phyloP scores from a whole-genome alignment of 2,888 invertebrate species.

The Gymnoscelis rufifasciata region DNA sequence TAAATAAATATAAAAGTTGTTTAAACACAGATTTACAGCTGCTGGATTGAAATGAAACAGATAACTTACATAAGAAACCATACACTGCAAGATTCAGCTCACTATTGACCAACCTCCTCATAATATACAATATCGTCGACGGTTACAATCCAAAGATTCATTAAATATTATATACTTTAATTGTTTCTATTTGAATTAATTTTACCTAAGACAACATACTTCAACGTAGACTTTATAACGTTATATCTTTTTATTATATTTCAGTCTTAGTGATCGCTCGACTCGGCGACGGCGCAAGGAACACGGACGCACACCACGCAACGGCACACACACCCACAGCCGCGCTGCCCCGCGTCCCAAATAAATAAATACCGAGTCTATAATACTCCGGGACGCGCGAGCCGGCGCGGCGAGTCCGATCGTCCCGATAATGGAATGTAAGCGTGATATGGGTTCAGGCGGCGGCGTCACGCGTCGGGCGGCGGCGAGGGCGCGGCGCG shows the following conservation, averaged over 20 bases:
- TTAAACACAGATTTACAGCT: conserved; percentile 73
- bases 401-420: conserved; percentile 59
- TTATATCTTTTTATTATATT: conserved; percentile 72
- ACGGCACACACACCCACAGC: conserved; percentile 27
- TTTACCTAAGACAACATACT: conserved; percentile 76
- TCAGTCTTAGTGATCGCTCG: conserved; percentile 78
- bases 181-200: conserved; percentile 75
- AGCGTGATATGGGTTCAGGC: conserved; percentile 64
- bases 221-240: conserved; percentile 74
- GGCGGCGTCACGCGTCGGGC: conserved; percentile 48
- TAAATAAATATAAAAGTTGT: conserved; percentile 78
- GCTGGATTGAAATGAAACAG: conserved; percentile 73
- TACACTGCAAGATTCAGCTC: conserved; percentile 69
- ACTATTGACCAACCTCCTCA: conserved; percentile 59
- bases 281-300: conserved; percentile 69
- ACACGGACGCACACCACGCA: conserved; percentile 46
- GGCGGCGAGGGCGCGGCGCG: conserved; percentile 51
- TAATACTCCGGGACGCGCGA: conserved; percentile 67
- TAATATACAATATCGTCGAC: conserved; percentile 63
- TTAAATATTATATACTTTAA: conserved; percentile 72
- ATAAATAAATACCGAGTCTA: conserved; percentile 76
- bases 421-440: conserved; percentile 77
- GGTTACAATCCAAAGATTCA: conserved; percentile 68
- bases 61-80: conserved; percentile 69
- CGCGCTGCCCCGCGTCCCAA: conserved; percentile 48